Evolutionary conservation across 1,140 invertebrate genomes (phyloP).

Genomic region (Carposina sasakii): DNA sequence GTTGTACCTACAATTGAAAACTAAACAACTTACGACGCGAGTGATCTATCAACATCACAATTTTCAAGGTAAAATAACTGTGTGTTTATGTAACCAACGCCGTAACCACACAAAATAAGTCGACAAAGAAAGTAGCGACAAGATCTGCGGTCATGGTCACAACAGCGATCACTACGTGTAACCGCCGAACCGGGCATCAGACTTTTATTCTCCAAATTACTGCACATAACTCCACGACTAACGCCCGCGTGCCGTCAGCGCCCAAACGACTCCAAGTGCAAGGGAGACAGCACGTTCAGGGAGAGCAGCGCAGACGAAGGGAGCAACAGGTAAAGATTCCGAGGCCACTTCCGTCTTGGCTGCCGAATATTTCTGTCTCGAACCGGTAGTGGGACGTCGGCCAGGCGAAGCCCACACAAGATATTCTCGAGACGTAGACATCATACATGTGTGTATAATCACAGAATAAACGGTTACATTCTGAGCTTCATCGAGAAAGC

Average conservation of each 20-base stretch:
- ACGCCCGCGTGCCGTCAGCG: slow-evolving; percentile 29
- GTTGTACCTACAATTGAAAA: slow-evolving; percentile 2
- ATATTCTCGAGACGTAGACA: slow-evolving; percentile 40
- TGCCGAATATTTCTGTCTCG: slow-evolving; percentile 72
- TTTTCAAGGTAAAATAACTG: slow-evolving; percentile 3
- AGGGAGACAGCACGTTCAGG: slow-evolving; percentile 38
- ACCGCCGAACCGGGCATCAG: slow-evolving; percentile 46
- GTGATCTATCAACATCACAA: no score
- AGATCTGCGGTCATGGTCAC: slow-evolving; percentile 60
- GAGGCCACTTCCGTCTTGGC: slow-evolving; percentile 72
- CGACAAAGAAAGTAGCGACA: slow-evolving; percentile 50
- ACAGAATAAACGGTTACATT: no score
- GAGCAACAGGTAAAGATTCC: slow-evolving; percentile 73
- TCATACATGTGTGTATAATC: slow-evolving; percentile 24
- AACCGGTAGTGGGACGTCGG: slow-evolving; percentile 68
- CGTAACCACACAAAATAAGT: slow-evolving; percentile 30
- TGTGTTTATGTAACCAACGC: slow-evolving; percentile 21
- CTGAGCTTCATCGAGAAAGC: no score
- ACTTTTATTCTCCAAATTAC: slow-evolving; percentile 64
- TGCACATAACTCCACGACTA: slow-evolving; percentile 44
- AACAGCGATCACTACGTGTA: slow-evolving; percentile 20
- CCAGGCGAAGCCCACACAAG: slow-evolving; percentile 49
- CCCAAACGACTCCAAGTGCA: slow-evolving; percentile 14
- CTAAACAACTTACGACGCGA: no score
- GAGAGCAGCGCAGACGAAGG: slow-evolving; percentile 58